Evolutionary conservation across 2,888 invertebrate genomes (phyloP).

Genomic region (Drosophila stalkeri): DNA sequence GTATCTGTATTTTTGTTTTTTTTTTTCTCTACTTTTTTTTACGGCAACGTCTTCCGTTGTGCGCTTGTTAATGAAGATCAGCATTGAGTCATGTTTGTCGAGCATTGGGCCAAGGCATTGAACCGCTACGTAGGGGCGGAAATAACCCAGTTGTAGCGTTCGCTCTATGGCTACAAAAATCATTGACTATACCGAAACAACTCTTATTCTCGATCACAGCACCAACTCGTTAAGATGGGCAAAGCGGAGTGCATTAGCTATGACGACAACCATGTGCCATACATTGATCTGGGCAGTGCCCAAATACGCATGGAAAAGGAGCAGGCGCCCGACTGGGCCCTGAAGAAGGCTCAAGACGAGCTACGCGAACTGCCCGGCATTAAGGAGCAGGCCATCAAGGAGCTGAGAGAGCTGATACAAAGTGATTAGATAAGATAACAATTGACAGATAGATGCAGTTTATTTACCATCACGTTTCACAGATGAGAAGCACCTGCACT

Average conservation of each 20-base stretch:
- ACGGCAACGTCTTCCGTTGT: slow-evolving; percentile 57
- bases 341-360: slow-evolving; percentile 89
- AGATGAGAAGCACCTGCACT: slow-evolving; percentile 88
- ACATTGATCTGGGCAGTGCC: slow-evolving; percentile 87
- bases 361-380: slow-evolving; percentile 90
- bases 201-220: slow-evolving; percentile 68
- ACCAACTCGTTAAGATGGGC: slow-evolving; percentile 67
- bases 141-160: slow-evolving; percentile 65
- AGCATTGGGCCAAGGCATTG: slow-evolving; percentile 71
- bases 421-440: slow-evolving; percentile 84
- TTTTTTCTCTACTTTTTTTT: slow-evolving; percentile 27
- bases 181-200: slow-evolving; percentile 29
- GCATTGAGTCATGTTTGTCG: slow-evolving; percentile 68
- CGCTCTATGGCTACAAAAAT: slow-evolving; percentile 55
- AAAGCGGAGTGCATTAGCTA: slow-evolving; percentile 84
- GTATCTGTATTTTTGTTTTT: slow-evolving; percentile 19
- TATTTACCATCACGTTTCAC: slow-evolving; percentile 22
- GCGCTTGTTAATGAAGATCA: slow-evolving; percentile 61
- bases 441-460: neutral
- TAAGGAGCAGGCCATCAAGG: slow-evolving; percentile 87
- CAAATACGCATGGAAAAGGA: slow-evolving; percentile 88
- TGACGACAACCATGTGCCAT: slow-evolving; percentile 87
- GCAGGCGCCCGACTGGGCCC: slow-evolving; percentile 86
- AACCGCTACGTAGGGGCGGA: slow-evolving; percentile 61
- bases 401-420: slow-evolving; percentile 86